Evolutionary conservation across 2,888 invertebrate species (phyloP).

Genomic region (Mayetiola destructor): DNA sequence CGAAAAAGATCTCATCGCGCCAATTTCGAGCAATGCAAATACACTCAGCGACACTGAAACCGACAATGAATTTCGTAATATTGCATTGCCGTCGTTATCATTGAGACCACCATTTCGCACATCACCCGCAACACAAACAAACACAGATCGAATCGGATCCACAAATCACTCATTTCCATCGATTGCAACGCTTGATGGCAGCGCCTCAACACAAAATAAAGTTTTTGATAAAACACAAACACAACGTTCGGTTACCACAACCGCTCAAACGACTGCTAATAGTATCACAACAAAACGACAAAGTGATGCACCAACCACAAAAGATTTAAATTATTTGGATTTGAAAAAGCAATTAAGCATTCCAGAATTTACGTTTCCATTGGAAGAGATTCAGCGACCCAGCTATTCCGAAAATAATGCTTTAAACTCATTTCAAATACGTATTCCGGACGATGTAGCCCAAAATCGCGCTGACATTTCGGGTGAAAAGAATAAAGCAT

Average conservation of each 20-base stretch:
- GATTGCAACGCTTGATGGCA: slow-evolving; percentile 6
- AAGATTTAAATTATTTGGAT: slow-evolving; percentile 35
- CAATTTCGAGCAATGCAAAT: slow-evolving; percentile 18
- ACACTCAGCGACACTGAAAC: too few species aligned
- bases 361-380: slow-evolving; percentile 45
- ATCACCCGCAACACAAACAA: slow-evolving; percentile 25
- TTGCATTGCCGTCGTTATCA: slow-evolving; percentile 17
- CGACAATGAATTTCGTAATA: too few species aligned
- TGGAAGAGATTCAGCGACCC: slow-evolving; percentile 42
- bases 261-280: not conserved
- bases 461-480: not conserved
- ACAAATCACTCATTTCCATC: slow-evolving; percentile 13
- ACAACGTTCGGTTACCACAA: slow-evolving; percentile 19
- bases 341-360: slow-evolving; percentile 45
- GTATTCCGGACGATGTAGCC: slow-evolving; percentile 33
- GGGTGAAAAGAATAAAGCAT: slow-evolving; percentile 20
- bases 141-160: slow-evolving; percentile 25
- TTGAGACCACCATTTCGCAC: slow-evolving; percentile 19
- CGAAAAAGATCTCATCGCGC: slow-evolving; percentile 20
- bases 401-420: slow-evolving; percentile 42
- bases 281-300: slow-evolving; percentile 1
- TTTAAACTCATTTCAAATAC: slow-evolving; percentile 46
- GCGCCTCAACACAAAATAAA: not conserved
- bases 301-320: slow-evolving; percentile 8
- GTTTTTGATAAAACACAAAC: slow-evolving; percentile 22